Evolutionary conservation across 2,888 invertebrate genomes (phyloP).

Genomic region (Hirtodrosophila duncani): DNA sequence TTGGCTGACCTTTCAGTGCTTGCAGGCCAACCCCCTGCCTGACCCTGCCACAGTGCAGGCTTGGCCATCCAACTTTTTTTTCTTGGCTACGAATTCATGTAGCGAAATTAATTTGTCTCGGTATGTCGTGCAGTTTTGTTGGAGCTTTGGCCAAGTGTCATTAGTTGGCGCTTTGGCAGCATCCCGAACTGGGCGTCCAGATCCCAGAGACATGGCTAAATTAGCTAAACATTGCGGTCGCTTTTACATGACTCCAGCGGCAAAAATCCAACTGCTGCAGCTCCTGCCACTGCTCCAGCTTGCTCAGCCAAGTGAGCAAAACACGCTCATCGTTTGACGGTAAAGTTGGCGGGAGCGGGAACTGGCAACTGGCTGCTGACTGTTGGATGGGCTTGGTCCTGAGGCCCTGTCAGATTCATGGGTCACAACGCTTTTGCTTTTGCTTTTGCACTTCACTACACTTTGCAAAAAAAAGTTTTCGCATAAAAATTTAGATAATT

Average conservation of each 20-base stretch:
- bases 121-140: slow-evolving; percentile 41
- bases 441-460: slow-evolving; percentile 67
- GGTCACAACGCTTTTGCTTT: slow-evolving; percentile 47
- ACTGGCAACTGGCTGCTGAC: neutral
- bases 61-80: neutral
- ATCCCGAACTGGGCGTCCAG: neutral
- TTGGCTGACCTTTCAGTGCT: slow-evolving; percentile 51
- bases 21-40: neutral
- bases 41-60: neutral
- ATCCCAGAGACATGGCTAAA: slow-evolving; percentile 64
- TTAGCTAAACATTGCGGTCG: slow-evolving; percentile 69
- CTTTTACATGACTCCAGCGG: slow-evolving; percentile 15
- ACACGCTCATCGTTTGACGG: neutral
- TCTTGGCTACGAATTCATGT: slow-evolving; percentile 16
- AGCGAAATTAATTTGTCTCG: slow-evolving; percentile 60
- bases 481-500: slow-evolving; percentile 68
- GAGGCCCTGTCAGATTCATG: too few relatives aligned
- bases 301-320: neutral
- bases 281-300: neutral
- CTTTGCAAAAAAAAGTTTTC: slow-evolving; percentile 54
- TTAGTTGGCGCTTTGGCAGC: slow-evolving; percentile 66
- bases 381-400: slow-evolving; percentile 4
- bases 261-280: too few relatives aligned
- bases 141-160: slow-evolving; percentile 61
- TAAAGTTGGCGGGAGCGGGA: neutral